Conservation (phyloP, 1,140 invertebrate species). For the Rhagoletis zephyria region DNA sequence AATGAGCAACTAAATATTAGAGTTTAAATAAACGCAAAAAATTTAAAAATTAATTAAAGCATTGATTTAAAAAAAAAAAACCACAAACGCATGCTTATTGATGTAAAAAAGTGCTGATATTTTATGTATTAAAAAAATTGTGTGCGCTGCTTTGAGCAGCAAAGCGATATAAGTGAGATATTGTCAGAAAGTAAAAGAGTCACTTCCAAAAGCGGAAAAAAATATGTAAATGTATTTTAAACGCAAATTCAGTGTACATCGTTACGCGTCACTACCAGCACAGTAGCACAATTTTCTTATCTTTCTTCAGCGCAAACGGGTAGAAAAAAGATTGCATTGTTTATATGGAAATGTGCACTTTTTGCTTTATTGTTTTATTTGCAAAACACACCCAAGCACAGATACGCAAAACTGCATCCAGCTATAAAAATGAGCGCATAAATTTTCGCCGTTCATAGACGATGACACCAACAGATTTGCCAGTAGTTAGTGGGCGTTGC, state of each 20-base stretch:
- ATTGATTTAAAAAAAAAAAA: background rate
- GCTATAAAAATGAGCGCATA: constrained; percentile 28
- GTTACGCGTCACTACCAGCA: background rate
- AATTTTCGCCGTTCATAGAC: constrained; percentile 1
- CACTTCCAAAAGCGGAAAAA: background rate
- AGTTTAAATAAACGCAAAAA: background rate
- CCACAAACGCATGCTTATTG: background rate
- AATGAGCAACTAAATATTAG: constrained; percentile 9
- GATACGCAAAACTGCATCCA: background rate
- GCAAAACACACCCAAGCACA: constrained; percentile 5
- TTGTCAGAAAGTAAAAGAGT: too few species aligned
- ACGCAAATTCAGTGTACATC: background rate
- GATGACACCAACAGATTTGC: constrained; percentile 7
- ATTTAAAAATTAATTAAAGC: background rate
- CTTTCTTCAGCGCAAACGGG: background rate
- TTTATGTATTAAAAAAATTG: too few species aligned
- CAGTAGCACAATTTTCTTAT: background rate
- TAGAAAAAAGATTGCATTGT: too few species aligned
- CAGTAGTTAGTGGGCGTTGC: too few species aligned
- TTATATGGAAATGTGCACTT: background rate
- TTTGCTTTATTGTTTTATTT: background rate
- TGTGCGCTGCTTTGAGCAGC: too few species aligned
- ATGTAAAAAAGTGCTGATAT: background rate
- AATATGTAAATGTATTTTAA: background rate
- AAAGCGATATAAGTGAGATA: too few species aligned